Base-by-base conservation (phyloP, 2,888 invertebrate genomes). In the Synergus laeviventris region DNA sequence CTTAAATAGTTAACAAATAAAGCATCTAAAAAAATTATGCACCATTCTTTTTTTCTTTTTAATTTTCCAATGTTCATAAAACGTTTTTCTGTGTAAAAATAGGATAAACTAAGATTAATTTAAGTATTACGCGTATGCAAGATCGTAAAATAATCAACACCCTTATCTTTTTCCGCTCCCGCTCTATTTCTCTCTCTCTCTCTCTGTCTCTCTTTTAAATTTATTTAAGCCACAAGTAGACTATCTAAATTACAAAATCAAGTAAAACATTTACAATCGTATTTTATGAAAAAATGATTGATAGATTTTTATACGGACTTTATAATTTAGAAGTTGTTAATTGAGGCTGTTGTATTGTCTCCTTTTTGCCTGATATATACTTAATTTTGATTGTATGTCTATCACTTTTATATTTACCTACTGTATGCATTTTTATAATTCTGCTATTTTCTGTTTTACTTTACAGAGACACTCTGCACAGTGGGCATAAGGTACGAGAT, bases 401-500 rank as follows among this genome's bases (percentile, higher is more conserved):
- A 14, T 38, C 36, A 39, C 18, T 42, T 73, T 39, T 77, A 74
- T 84, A 79, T 82, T 84, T 82, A 77, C 78, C 79, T 82, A 78
- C 74, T 61, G 12, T 86, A 82, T 83, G 84, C 83, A 81, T 86
- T 85, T 86, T 86, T 90, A 88, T 90, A 90, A 90, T 88, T 88
- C 83, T 89, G 86, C 86, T 87, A 84, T 88, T 89, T 87, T 90
- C 89, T 89, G 86, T 87, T 86, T 86, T 90, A 87, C 86, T 89
- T 90, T 90, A 86, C 90, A 90, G 90, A 90, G 90, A 88, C 84
- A 87, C 88, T 87, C 90, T 90, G 84, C 89, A 89, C 89, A 88
- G 89, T 85, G 89, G 90, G 81, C 88, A 90, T 86, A 90, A 90
- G 90, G 90, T 90, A 90, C 84, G 89, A 87, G 82, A 12, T 64